Evolutionary conservation across 2,888 invertebrate genomes (phyloP).

Genomic region (Ctena decussata): DNA sequence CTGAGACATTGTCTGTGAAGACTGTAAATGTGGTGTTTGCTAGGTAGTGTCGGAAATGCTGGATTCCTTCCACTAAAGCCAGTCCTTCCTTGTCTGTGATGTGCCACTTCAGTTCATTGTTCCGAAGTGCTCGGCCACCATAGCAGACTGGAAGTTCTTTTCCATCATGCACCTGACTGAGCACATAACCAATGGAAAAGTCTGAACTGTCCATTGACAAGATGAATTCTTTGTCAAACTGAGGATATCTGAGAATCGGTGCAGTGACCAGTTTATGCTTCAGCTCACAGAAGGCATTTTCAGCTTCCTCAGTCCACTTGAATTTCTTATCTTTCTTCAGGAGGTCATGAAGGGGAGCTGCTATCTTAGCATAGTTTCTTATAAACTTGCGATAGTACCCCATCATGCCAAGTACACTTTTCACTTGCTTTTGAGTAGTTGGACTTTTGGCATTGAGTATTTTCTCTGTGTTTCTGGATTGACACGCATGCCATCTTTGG

Average conservation of each 20-base stretch:
- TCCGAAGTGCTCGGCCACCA: conserved; percentile 46
- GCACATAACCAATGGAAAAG: conserved; percentile 38
- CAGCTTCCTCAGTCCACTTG: conserved; percentile 41
- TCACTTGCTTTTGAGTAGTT: conserved; percentile 17
- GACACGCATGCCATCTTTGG: conserved; percentile 38
- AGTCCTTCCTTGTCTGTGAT: conserved; percentile 63
- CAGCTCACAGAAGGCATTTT: conserved; percentile 26
- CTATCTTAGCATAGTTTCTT: conserved; percentile 44
- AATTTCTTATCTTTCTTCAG: conserved; percentile 42
- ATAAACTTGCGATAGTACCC: conserved; percentile 51
- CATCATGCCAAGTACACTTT: conserved; percentile 38
- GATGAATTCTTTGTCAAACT: conserved; percentile 33
- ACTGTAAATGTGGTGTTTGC: conserved; percentile 42
- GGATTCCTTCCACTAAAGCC: conserved; percentile 61
- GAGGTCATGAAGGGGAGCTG: conserved; percentile 47
- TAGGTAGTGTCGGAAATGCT: conserved; percentile 47
- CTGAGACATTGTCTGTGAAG: conserved; percentile 54
- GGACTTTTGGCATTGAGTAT: conserved; percentile 11
- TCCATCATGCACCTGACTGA: conserved; percentile 43
- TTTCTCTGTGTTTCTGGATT: conserved; percentile 34
- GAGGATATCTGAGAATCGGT: conserved; percentile 49
- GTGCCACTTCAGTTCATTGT: conserved; percentile 45
- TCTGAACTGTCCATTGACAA: conserved; percentile 45
- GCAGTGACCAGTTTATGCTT: conserved; percentile 24
- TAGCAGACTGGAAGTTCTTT: conserved; percentile 40